These are phyloP conservation scores for Temnothorax longispinosus DNA, from an alignment of 1,140 invertebrate genomes.

Conservation along the genomic window DNA sequence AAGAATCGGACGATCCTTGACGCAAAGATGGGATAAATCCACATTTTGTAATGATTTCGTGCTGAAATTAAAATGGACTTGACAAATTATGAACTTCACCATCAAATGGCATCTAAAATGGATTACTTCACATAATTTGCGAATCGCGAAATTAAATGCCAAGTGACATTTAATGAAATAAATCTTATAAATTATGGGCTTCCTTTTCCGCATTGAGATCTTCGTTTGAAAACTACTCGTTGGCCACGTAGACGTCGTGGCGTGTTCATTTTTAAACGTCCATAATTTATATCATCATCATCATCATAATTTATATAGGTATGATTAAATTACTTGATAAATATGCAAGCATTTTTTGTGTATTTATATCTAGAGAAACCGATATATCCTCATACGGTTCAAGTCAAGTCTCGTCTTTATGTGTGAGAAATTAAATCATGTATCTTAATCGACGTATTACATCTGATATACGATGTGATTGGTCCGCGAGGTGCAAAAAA, in stretches of 20 bases:
- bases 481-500: not conserved
- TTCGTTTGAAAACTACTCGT: not conserved
- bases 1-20: not conserved
- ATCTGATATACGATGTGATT: not conserved
- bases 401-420: not conserved
- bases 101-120: not conserved
- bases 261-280: not conserved
- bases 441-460: not conserved
- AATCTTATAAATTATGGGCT: not conserved
- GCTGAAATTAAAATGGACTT: not conserved
- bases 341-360: slow-evolving; percentile 17
- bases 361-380: not conserved
- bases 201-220: not conserved
- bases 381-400: not conserved
- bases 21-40: not conserved
- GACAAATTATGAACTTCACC: not conserved
- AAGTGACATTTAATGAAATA: slow-evolving; percentile 5
- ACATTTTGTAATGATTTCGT: not conserved
- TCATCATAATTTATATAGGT: not conserved
- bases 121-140: not conserved
- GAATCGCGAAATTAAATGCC: slow-evolving; percentile 13
- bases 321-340: slow-evolving; percentile 21
- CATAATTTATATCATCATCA: not conserved
- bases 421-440: slow-evolving; percentile 15
- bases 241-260: not conserved